A percentile compares a stretch with the other conserved stretches of the same genome.
phyloP scores from a whole-genome alignment of 2,888 invertebrate species.

The Drosophila glabriapex region DNA sequence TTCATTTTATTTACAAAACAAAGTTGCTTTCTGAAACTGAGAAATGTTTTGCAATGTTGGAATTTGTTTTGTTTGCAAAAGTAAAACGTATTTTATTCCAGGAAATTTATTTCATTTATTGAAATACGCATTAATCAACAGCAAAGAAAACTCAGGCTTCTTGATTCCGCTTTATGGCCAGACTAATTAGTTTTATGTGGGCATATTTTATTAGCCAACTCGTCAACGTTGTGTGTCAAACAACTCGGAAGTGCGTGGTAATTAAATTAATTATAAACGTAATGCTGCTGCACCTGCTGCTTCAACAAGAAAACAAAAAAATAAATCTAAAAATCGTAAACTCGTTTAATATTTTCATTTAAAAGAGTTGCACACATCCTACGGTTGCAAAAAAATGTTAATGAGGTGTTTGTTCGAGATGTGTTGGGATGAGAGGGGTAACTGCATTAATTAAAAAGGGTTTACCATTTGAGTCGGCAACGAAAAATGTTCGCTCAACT shows the following conservation, averaged over 20 bases:
- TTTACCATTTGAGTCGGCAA: conserved; percentile 35
- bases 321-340: conserved; percentile 59
- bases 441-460: conserved; percentile 78
- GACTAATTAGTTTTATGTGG: conserved; percentile 60
- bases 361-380: conserved; percentile 30
- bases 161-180: conserved; percentile 22
- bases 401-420: conserved; percentile 58
- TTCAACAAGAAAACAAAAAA: conserved; percentile 11
- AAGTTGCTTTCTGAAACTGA: not conserved
- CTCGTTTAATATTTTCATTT: conserved; percentile 71
- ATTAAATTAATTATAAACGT: conserved; percentile 69
- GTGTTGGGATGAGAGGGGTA: not conserved
- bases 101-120: conserved; percentile 1
- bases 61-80: not conserved
- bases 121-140: not conserved
- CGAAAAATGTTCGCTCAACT: conserved; percentile 63
- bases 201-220: conserved; percentile 56
- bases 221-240: not conserved
- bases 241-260: conserved; percentile 34
- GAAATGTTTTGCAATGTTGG: not conserved
- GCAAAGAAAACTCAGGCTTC: conserved; percentile 1
- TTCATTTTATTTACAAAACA: not conserved
- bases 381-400: conserved; percentile 54
- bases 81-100: not conserved
- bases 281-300: conserved; percentile 15